Base-by-base conservation (phyloP, 2,888 invertebrate genomes). In the Mesodorylaimus sp. region DNA sequence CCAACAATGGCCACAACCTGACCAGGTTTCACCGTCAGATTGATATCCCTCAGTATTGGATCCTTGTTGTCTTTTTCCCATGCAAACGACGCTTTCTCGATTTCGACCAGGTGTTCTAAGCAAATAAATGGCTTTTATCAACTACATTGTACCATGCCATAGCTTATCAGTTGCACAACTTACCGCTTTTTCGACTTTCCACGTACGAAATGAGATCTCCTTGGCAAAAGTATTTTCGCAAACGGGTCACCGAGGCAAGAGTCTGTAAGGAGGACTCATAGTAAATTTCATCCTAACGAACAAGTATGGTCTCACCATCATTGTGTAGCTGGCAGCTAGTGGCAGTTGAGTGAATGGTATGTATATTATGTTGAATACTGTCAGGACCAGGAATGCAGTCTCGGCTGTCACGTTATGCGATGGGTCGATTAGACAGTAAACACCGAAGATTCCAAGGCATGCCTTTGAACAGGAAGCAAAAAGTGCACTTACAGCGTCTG, bases 351-450 rank as follows among this genome's bases (percentile, higher is more conserved):
- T 65, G 50, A 67, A 58, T 27, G 63, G 58, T 5, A 68, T 57
- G 10, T 67, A 60, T 51, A 89, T 70, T 50, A 84, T 80, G 61
- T 83, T 85, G 70, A 84, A 88, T 66, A 87, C 81, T 7, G 86
- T 81, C n/a, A 55, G n/a, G 23, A n/a, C 23, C n/a, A 57, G 53
- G 46, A 58, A 54, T 16, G 53, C 68, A 63, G 76, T 65, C 56
- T 79, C 79, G 0, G 84, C 80, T 0, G 79, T 77, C 55, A 87
- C 71, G 2, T 69, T 62, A 57, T 76, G 72, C 10, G 77, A 79
- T 26, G 71, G 68, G 13, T 81, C 79, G 62, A 79, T 84, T 1
- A 80, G 76, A 44, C 83, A 72, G 48, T 89, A 74, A 2, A 84
- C 83, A 53, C 83, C 76, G 63, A 81, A 84, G 13, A 87, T 72